These are phyloP conservation scores for Hydractinia echinata DNA, from an alignment of 30 jellyfish, hydroid and myxozoan genomes.

Conservation along the genomic window DNA sequence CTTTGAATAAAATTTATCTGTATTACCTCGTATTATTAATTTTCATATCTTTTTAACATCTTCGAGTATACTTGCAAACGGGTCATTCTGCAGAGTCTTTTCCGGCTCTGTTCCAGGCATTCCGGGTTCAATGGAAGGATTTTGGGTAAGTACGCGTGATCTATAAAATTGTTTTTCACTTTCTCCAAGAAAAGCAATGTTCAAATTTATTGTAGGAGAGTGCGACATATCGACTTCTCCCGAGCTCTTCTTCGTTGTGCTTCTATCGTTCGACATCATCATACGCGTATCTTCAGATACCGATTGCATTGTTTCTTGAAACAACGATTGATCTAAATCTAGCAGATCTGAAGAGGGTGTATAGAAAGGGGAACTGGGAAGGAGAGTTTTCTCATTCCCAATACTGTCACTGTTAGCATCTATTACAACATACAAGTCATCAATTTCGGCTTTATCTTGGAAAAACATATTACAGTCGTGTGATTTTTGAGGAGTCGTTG, in stretches of 20 bases:
- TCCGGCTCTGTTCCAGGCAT: neutral
- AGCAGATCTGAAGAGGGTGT: slow-evolving; percentile 32
- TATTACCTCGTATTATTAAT: slow-evolving; percentile 7
- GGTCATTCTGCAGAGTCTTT: neutral
- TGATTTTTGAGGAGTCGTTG: neutral
- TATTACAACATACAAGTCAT: neutral
- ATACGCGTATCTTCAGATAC: slow-evolving; percentile 26
- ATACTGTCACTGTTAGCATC: neutral
- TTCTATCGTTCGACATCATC: neutral
- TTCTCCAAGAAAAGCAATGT: neutral
- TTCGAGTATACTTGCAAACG: slow-evolving; percentile 14
- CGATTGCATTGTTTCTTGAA: slow-evolving; percentile 14
- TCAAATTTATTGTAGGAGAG: neutral
- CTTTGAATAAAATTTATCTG: neutral
- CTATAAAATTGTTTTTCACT: neutral
- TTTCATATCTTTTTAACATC: slow-evolving; percentile 5
- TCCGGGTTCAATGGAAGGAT: neutral
- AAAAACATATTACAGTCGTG: neutral
- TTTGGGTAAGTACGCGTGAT: slow-evolving; percentile 4
- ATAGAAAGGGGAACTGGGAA: slow-evolving; percentile 29
- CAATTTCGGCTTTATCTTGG: neutral
- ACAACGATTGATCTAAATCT: slow-evolving; percentile 24
- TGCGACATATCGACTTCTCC: neutral
- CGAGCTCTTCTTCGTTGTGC: neutral
- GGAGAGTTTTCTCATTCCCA: neutral